Percentiles rank a stretch among this genome's conserved stretches.
Conservation (phyloP, 2,888 invertebrate species). For the Drosophila monieri region DNA sequence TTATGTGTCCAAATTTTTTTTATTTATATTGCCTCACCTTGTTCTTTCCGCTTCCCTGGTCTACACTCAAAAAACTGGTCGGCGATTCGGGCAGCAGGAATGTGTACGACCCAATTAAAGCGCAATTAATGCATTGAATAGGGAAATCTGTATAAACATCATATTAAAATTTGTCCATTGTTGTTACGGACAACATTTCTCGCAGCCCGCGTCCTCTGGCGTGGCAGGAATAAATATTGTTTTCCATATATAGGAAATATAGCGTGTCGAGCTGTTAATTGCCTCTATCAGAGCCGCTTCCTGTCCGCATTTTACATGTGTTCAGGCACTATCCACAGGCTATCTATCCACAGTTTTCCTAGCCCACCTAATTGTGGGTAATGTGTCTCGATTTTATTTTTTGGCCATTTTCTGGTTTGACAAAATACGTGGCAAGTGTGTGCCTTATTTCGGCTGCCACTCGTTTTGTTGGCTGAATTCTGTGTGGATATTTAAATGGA, state of each 20-base stretch:
- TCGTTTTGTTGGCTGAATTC: conserved; percentile 20
- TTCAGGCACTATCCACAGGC: conserved; percentile 42
- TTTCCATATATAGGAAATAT: conserved; percentile 59
- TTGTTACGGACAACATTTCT: background rate
- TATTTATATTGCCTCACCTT: conserved; percentile 31
- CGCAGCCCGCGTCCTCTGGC: conserved; percentile 3
- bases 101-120: background rate
- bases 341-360: conserved; percentile 38
- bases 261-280: conserved; percentile 77
- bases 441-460: conserved; percentile 8
- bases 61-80: background rate
- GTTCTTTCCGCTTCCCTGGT: conserved; percentile 22
- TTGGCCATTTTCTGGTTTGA: conserved; percentile 9
- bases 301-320: conserved; percentile 71
- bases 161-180: background rate
- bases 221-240: conserved; percentile 28
- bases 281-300: conserved; percentile 75
- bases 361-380: conserved; percentile 31
- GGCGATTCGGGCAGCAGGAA: background rate
- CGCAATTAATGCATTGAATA: background rate
- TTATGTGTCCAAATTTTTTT: conserved; percentile 70
- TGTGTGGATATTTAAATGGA: conserved; percentile 19
- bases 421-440: conserved; percentile 32
- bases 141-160: background rate
- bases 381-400: conserved; percentile 18